Conservation (phyloP, 1,140 invertebrate genomes). For the Paraescarpia echinospica region DNA sequence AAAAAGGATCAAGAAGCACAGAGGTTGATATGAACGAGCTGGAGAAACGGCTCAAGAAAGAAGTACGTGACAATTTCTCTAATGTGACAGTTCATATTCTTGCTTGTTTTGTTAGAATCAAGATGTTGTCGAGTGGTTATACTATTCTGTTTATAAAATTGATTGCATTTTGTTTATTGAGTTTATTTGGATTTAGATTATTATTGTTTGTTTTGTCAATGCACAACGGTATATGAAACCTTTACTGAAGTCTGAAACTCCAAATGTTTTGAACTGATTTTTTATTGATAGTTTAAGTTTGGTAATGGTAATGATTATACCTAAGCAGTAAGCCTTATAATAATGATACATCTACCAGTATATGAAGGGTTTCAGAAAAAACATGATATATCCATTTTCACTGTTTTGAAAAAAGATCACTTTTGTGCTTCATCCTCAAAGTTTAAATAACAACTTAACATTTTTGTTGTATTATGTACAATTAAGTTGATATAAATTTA, state of each 20-base stretch:
- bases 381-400: too few relatives aligned
- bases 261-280: background rate
- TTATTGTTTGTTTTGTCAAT: background rate
- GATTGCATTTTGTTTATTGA: background rate
- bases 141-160: background rate
- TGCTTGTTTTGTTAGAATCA: background rate
- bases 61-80: conserved; percentile 48
- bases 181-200: background rate
- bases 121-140: background rate
- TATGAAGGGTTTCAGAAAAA: too few relatives aligned
- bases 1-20: conserved; percentile 67
- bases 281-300: too few relatives aligned
- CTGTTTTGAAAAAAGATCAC: too few relatives aligned
- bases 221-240: background rate
- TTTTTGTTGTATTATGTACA: too few relatives aligned
- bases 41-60: conserved; percentile 76
- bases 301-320: too few relatives aligned
- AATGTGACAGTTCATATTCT: background rate
- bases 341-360: too few relatives aligned
- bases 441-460: too few relatives aligned
- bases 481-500: too few relatives aligned
- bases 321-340: too few relatives aligned
- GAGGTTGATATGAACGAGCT: conserved; percentile 78
- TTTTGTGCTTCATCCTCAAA: too few relatives aligned
- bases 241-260: background rate